A percentile compares a stretch with the other conserved stretches of the same genome.
These are phyloP conservation scores for Pyrgus malvae DNA, from an alignment of 2,888 invertebrate species.

Conservation along the genomic window DNA sequence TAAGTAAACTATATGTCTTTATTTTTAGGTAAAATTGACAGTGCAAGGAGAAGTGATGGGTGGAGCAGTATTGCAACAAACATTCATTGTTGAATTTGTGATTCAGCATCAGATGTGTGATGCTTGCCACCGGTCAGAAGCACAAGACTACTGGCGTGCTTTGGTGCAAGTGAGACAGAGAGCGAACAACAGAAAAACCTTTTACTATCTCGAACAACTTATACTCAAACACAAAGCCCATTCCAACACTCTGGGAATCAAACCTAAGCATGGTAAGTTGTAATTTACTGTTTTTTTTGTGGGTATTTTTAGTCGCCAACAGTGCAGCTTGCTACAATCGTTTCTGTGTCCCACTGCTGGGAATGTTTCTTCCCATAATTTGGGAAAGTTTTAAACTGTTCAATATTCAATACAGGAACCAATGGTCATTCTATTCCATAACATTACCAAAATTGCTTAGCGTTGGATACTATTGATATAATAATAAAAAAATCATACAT, in stretches of 20 bases:
- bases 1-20: constrained; percentile 6
- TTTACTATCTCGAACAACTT: constrained; percentile 98
- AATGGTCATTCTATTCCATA: too few species aligned
- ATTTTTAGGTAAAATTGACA: constrained; percentile 88
- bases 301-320: too few species aligned
- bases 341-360: too few species aligned
- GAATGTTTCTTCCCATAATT: too few species aligned
- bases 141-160: constrained; percentile 98
- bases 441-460: too few species aligned
- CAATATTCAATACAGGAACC: too few species aligned
- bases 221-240: constrained; percentile 98
- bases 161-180: constrained; percentile 93
- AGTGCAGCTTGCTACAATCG: too few species aligned
- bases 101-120: constrained; percentile 98
- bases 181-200: constrained; percentile 96
- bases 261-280: constrained; percentile 87
- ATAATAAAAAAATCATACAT: too few species aligned
- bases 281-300: background rate
- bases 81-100: constrained; percentile 96
- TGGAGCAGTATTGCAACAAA: constrained; percentile 95
- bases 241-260: constrained; percentile 93
- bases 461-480: too few species aligned
- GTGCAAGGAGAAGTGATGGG: constrained; percentile 97
- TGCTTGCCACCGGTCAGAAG: constrained; percentile 97
- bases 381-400: too few species aligned